Conservation (phyloP, 2,888 invertebrate genomes). For the Cabera pusaria region DNA sequence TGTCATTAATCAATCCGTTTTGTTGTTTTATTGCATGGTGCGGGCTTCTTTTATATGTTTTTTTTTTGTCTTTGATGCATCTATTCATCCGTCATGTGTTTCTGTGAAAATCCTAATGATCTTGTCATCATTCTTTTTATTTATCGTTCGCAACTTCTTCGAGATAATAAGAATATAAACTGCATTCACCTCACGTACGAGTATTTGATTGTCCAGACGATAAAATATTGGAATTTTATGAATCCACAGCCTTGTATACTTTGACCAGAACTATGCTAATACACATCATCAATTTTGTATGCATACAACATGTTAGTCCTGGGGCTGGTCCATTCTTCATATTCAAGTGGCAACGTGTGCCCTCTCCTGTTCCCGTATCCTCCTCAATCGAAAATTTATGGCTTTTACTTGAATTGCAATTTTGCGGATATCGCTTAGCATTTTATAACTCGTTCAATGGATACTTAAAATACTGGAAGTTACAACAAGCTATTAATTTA, state of each 20-base stretch:
- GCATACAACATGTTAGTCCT: slow-evolving; percentile 30
- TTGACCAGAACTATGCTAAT: slow-evolving; percentile 12
- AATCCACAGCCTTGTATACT: neutral
- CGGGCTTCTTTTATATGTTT: slow-evolving; percentile 11
- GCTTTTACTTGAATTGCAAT: slow-evolving; percentile 32
- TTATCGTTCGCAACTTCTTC: too few species aligned
- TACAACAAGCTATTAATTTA: too few species aligned
- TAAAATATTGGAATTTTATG: too few species aligned
- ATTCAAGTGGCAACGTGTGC: slow-evolving; percentile 34
- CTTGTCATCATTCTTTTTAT: slow-evolving; percentile 6
- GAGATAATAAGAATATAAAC: too few species aligned
- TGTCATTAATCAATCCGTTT: slow-evolving; percentile 27
- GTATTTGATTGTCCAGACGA: too few species aligned
- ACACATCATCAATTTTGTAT: slow-evolving; percentile 21
- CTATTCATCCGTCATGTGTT: slow-evolving; percentile 16
- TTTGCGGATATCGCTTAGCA: slow-evolving; percentile 15
- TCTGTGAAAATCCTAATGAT: slow-evolving; percentile 9
- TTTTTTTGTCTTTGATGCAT: slow-evolving; percentile 11
- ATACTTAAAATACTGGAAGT: too few species aligned
- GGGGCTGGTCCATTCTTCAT: slow-evolving; percentile 36
- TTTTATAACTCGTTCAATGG: slow-evolving; percentile 12
- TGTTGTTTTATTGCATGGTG: slow-evolving; percentile 21
- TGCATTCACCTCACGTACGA: too few species aligned
- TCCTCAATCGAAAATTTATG: slow-evolving; percentile 50
- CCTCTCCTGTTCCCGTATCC: slow-evolving; percentile 32